Evolutionary conservation across 2,797 vertebrate species (phyloP).

Genomic region (Liasis olivaceus): DNA sequence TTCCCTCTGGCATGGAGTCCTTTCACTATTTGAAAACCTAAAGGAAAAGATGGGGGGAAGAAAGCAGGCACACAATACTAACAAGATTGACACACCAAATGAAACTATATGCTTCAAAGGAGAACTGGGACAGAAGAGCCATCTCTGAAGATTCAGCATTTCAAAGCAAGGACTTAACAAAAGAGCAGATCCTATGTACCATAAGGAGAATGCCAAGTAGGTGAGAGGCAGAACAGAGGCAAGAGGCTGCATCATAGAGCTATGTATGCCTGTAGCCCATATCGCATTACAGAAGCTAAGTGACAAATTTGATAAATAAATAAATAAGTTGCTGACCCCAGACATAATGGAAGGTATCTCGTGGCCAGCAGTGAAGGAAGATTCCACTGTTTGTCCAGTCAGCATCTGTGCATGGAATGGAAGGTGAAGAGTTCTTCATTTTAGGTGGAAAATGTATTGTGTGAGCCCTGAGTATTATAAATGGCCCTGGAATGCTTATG

Average conservation of each 20-base stretch:
- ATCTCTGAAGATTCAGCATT: not conserved
- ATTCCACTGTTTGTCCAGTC: not conserved
- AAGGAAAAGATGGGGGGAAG: not conserved
- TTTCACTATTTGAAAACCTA: not conserved
- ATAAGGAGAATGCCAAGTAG: not conserved
- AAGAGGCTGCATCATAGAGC: not conserved
- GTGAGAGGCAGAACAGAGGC: not conserved
- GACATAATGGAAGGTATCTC: no score
- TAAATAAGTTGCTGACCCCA: not conserved
- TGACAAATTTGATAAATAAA: no score
- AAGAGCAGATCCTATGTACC: not conserved
- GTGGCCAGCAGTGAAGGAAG: not conserved
- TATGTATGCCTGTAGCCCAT: not conserved
- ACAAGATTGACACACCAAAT: not conserved
- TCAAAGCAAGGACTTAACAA: not conserved
- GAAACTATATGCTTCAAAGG: not conserved
- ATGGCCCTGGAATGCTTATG: not conserved
- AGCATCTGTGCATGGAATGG: not conserved
- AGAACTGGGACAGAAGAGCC: not conserved
- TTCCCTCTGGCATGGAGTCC: not conserved
- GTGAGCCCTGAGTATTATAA: not conserved
- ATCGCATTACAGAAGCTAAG: no score
- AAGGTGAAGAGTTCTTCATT: not conserved
- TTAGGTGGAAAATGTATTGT: not conserved
- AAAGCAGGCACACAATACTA: not conserved